phyloP scores from a whole-genome alignment of 2,888 invertebrate species.

The Parochlus steinenii region DNA sequence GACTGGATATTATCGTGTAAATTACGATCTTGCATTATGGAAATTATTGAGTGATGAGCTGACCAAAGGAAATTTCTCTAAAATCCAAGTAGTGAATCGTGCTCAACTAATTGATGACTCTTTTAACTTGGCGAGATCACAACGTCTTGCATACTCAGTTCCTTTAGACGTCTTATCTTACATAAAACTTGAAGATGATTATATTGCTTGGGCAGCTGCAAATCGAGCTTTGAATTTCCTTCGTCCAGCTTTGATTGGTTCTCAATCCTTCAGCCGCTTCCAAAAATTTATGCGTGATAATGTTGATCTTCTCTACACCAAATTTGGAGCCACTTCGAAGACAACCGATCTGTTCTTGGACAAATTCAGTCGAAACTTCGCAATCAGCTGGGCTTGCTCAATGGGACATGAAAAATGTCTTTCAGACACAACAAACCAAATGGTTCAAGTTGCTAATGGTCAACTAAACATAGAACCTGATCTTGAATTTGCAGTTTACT shows the following conservation, averaged over 20 bases:
- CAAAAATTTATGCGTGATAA: conserved; percentile 14
- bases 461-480: background rate
- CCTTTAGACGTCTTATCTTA: conserved; percentile 38
- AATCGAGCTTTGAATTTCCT: conserved; percentile 1
- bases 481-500: conserved; percentile 1
- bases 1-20: conserved; percentile 8
- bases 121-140: conserved; percentile 42
- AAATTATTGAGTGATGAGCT: conserved; percentile 17
- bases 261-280: background rate
- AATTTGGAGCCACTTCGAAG: conserved; percentile 22
- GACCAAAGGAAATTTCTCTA: conserved; percentile 15
- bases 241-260: background rate
- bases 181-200: conserved; percentile 42
- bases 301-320: conserved; percentile 21
- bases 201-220: conserved; percentile 49
- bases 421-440: background rate
- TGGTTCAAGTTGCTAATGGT: background rate
- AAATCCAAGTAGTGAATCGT: conserved; percentile 27
- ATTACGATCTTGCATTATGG: conserved; percentile 7
- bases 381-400: conserved; percentile 25
- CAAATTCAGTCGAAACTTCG: conserved; percentile 21
- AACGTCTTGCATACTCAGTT: conserved; percentile 33
- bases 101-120: conserved; percentile 63
- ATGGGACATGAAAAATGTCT: conserved; percentile 17
- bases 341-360: conserved; percentile 22